Evolutionary conservation across 2,888 invertebrate genomes (phyloP).

Genomic region (Drosophila nr. medialis): DNA sequence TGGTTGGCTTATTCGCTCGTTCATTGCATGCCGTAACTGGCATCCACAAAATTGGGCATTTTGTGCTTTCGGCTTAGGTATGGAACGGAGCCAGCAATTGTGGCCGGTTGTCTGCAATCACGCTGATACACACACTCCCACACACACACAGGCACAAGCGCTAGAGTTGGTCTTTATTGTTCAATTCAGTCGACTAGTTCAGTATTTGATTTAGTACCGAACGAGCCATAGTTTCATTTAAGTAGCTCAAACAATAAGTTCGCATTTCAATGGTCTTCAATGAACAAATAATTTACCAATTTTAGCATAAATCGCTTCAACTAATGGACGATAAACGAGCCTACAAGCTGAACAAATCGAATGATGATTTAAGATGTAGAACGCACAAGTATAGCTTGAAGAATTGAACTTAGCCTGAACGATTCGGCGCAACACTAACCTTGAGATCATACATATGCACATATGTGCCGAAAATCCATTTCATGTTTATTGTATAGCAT

Average conservation of each 20-base stretch:
- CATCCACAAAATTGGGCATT: slow-evolving; percentile 65
- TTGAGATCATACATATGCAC: background rate
- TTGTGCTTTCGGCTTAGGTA: slow-evolving; percentile 37
- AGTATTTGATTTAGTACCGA: background rate
- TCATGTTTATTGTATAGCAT: slow-evolving; percentile 64
- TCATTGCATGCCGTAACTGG: slow-evolving; percentile 31
- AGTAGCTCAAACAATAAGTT: background rate
- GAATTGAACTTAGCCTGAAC: background rate
- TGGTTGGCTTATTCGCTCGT: background rate
- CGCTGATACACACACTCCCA: slow-evolving; percentile 30
- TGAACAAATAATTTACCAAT: background rate
- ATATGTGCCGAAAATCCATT: slow-evolving; percentile 43
- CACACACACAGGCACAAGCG: background rate
- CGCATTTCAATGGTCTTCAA: background rate
- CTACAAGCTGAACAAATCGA: background rate
- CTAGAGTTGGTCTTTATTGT: background rate
- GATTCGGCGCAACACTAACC: background rate
- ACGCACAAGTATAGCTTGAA: background rate
- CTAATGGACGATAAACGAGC: background rate
- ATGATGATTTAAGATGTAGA: background rate
- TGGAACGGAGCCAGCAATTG: slow-evolving; percentile 18
- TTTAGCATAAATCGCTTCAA: background rate
- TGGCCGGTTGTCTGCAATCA: slow-evolving; percentile 60
- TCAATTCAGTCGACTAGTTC: slow-evolving; percentile 4
- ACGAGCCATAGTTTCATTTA: background rate